Evolutionary conservation across 2,113 vertebrate genomes (phyloP).

Genomic region (Heterotis niloticus): DNA sequence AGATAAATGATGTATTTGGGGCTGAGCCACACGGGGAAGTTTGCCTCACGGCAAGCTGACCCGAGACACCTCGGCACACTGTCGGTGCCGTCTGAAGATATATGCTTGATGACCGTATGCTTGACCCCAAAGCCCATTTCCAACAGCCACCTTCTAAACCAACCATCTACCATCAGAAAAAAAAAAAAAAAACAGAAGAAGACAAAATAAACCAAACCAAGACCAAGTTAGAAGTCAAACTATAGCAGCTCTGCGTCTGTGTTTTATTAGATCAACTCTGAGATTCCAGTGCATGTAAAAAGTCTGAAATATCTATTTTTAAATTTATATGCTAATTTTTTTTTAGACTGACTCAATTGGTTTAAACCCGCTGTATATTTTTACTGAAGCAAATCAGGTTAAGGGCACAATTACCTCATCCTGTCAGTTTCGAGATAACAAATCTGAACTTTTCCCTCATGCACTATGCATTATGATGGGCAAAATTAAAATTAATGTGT

Average conservation of each 20-base stretch:
- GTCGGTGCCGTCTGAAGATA: constrained; percentile 1
- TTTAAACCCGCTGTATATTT: not conserved
- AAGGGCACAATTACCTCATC: constrained; percentile 16
- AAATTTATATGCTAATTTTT: not conserved
- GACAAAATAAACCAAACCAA: not conserved
- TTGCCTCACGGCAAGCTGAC: not conserved
- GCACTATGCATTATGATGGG: not conserved
- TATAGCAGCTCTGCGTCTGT: not conserved
- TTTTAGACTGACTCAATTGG: not conserved
- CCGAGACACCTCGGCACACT: not conserved
- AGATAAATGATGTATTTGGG: constrained; percentile 21
- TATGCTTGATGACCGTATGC: not conserved
- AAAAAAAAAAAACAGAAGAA: not conserved
- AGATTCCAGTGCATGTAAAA: not conserved
- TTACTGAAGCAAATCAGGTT: constrained; percentile 16
- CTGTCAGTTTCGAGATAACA: not conserved
- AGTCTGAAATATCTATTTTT: no score
- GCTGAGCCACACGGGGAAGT: not conserved
- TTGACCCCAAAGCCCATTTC: not conserved
- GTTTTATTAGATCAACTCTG: not conserved
- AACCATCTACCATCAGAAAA: no score
- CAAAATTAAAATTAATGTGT: constrained; percentile 17
- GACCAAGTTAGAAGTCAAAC: not conserved
- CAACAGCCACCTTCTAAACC: not conserved
- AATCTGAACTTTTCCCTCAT: constrained; percentile 6